Evolutionary conservation across 1,140 invertebrate species (phyloP).

Genomic region (Rhopalosiphum padi): DNA sequence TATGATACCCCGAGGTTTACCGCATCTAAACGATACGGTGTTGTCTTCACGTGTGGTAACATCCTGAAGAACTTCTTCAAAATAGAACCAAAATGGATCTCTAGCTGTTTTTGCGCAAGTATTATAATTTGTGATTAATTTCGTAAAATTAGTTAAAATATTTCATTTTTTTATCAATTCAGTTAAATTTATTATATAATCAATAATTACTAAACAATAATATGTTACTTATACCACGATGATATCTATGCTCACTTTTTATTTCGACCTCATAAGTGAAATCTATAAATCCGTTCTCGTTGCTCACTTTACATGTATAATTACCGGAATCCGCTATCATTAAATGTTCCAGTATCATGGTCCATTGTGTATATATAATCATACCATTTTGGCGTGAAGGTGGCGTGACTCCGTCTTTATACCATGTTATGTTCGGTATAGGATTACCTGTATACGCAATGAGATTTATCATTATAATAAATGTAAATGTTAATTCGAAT

Average conservation of each 20-base stretch:
- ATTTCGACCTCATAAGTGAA: constrained; percentile 77
- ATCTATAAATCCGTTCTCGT: constrained; percentile 77
- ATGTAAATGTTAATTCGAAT: no score
- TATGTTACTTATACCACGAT: no score
- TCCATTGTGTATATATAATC: constrained; percentile 72
- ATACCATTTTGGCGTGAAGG: constrained; percentile 68
- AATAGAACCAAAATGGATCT: no score
- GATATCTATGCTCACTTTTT: constrained; percentile 69
- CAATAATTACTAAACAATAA: no score
- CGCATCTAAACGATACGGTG: constrained; percentile 74
- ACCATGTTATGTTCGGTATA: constrained; percentile 80
- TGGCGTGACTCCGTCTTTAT: constrained; percentile 75
- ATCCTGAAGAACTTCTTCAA: constrained; percentile 61
- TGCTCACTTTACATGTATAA: constrained; percentile 86
- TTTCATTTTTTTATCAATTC: neutral
- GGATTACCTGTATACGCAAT: constrained; percentile 69
- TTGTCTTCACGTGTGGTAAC: constrained; percentile 75
- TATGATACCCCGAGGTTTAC: constrained; percentile 73
- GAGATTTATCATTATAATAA: no score
- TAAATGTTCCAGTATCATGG: constrained; percentile 75
- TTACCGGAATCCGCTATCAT: constrained; percentile 80
- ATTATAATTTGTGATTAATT: neutral
- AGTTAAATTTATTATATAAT: neutral
- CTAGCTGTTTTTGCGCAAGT: no score
- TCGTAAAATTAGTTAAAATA: neutral